phyloP scores from a whole-genome alignment of 2,888 invertebrate species.

The Caenorhabditis sp. region DNA sequence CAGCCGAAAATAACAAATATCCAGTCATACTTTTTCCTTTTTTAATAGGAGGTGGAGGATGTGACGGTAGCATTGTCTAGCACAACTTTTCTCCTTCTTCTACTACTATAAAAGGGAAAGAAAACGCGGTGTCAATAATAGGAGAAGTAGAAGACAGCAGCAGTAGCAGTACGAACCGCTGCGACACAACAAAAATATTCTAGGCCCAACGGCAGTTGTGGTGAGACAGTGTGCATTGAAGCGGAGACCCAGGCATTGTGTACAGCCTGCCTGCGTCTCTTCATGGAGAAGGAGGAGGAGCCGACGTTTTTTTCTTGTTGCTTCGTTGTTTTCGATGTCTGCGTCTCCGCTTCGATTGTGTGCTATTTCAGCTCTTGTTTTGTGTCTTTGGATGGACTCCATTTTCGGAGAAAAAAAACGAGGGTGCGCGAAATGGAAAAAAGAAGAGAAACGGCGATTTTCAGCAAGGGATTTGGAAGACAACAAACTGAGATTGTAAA shows the following conservation, averaged over 20 bases:
- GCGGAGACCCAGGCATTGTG: not conserved
- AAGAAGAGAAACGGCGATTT: not conserved
- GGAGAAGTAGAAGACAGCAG: not conserved
- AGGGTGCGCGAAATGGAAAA: not conserved
- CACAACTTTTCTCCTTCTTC: not conserved
- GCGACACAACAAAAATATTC: conserved; percentile 1
- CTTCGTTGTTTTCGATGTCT: not conserved
- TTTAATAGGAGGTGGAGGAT: not conserved
- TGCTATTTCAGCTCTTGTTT: not conserved
- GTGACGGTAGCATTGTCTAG: not conserved
- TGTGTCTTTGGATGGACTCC: not conserved
- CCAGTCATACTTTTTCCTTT: not conserved
- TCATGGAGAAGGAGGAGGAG: not conserved
- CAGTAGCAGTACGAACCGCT: not conserved
- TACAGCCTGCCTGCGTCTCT: not conserved
- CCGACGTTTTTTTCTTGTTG: not conserved
- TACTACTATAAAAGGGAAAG: not conserved
- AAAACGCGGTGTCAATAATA: not conserved
- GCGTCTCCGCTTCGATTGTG: not conserved
- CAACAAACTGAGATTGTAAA: not conserved
- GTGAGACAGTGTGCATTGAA: not conserved
- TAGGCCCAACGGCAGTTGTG: not conserved
- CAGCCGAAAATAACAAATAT: not conserved
- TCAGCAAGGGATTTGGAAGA: not conserved
- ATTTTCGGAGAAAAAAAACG: not conserved